A percentile compares a stretch with the other conserved stretches of the same genome.
Conservation (phyloP, 2,888 invertebrate genomes). For the Ernsta delagoae region DNA sequence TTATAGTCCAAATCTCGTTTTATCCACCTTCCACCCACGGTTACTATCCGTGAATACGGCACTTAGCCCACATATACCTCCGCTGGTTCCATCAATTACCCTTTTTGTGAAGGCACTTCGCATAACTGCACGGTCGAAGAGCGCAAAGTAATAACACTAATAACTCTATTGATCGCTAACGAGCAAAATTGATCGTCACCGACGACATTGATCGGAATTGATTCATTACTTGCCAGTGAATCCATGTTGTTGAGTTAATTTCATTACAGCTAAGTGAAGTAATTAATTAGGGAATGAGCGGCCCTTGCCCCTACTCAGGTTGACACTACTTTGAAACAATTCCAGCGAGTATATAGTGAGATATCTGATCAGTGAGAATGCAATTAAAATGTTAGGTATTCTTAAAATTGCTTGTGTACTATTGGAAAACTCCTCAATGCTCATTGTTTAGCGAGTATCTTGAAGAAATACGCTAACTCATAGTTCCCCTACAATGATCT, state of each 20-base stretch:
- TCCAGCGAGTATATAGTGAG: neutral
- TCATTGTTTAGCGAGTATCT: too few species aligned
- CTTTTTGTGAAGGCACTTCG: slow-evolving; percentile 31
- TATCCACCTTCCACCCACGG: slow-evolving; percentile 31
- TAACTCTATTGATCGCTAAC: slow-evolving; percentile 75
- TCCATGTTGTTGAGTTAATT: slow-evolving; percentile 79
- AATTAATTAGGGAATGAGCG: slow-evolving; percentile 83
- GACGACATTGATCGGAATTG: slow-evolving; percentile 75
- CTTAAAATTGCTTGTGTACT: too few species aligned
- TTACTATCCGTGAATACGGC: slow-evolving; percentile 30
- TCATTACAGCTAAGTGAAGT: slow-evolving; percentile 82
- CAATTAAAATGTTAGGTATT: neutral
- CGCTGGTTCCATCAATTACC: slow-evolving; percentile 36
- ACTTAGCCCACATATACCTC: slow-evolving; percentile 32
- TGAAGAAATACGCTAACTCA: too few species aligned
- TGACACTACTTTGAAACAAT: slow-evolving; percentile 50
- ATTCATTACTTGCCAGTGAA: slow-evolving; percentile 73
- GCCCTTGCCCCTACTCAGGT: slow-evolving; percentile 65
- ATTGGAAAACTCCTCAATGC: too few species aligned
- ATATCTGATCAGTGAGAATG: neutral
- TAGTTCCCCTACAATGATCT: too few species aligned
- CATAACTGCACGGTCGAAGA: slow-evolving; percentile 38
- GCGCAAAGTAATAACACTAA: slow-evolving; percentile 56
- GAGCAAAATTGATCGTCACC: slow-evolving; percentile 77
- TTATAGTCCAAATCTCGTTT: slow-evolving; percentile 25